phyloP scores from a whole-genome alignment of 2,888 invertebrate genomes.

The Alviniconcha strummeri region DNA sequence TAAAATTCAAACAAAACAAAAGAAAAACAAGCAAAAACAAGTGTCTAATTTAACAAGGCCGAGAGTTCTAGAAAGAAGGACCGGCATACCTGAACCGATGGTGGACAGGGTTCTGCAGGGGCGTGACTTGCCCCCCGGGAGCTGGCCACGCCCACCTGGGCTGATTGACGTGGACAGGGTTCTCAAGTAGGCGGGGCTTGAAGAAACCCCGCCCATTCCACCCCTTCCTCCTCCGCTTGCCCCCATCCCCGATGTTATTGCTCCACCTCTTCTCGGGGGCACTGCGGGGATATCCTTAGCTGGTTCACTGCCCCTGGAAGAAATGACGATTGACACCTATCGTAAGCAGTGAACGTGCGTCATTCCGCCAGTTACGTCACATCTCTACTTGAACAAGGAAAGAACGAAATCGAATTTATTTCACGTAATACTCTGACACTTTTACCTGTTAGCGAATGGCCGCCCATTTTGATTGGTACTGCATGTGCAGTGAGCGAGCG shows the following conservation, averaged over 20 bases:
- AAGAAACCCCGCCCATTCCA: not conserved
- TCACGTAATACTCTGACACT: too few species aligned
- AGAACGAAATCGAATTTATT: too few species aligned
- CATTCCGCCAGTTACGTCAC: too few species aligned
- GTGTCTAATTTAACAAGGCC: too few species aligned
- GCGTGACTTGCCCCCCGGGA: not conserved
- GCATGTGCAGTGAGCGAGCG: slow-evolving; percentile 4
- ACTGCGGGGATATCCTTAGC: too few species aligned
- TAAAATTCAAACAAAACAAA: not conserved
- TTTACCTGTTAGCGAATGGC: too few species aligned
- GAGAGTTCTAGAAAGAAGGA: too few species aligned
- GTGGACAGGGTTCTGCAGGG: not conserved
- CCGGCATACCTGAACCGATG: not conserved
- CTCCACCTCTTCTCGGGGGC: not conserved
- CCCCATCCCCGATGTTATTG: not conserved
- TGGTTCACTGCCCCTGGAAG: too few species aligned
- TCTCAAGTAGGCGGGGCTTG: slow-evolving; percentile 12
- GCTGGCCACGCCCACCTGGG: too few species aligned
- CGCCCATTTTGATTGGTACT: not conserved
- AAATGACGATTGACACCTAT: too few species aligned
- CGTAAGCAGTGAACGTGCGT: too few species aligned
- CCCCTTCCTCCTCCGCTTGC: not conserved
- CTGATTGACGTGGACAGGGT: not conserved
- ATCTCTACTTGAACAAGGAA: too few species aligned
- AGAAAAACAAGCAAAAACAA: not conserved